These are phyloP conservation scores for Somateria mollissima DNA, from an alignment of 2,797 vertebrate species.

Conservation along the genomic window DNA sequence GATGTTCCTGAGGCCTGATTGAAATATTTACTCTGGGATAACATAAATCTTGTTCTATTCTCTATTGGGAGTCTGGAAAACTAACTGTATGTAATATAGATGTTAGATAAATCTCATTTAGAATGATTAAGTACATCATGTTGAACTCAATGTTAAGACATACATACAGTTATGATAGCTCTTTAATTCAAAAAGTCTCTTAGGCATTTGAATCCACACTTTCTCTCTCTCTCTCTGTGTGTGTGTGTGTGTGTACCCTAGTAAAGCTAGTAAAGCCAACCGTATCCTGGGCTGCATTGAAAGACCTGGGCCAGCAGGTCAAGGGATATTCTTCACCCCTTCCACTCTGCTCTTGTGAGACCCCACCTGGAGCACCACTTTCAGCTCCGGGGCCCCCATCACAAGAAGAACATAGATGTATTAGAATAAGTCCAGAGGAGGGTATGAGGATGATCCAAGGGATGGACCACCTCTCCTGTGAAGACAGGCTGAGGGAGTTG, in stretches of 20 bases:
- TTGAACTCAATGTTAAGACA: not conserved
- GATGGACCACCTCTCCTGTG: no score
- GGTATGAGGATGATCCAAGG: no score
- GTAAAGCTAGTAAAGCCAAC: not conserved
- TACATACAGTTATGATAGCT: not conserved
- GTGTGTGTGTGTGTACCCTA: not conserved
- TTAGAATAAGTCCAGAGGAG: no score
- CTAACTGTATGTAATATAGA: not conserved
- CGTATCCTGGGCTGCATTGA: no score
- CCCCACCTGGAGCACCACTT: no score
- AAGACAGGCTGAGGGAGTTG: no score
- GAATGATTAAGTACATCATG: not conserved
- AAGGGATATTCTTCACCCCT: no score
- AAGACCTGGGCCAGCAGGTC: no score
- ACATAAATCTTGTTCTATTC: not conserved
- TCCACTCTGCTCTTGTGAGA: no score
- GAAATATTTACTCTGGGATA: not conserved
- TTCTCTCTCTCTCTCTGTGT: not conserved
- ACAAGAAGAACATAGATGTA: no score
- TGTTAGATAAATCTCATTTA: not conserved
- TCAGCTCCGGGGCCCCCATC: no score
- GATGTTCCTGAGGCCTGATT: not conserved
- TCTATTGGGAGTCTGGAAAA: not conserved
- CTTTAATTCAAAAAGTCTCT: not conserved
- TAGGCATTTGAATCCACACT: not conserved